These are phyloP conservation scores for Lepidonotus clava DNA, from an alignment of 2,888 invertebrate species.

Conservation along the genomic window DNA sequence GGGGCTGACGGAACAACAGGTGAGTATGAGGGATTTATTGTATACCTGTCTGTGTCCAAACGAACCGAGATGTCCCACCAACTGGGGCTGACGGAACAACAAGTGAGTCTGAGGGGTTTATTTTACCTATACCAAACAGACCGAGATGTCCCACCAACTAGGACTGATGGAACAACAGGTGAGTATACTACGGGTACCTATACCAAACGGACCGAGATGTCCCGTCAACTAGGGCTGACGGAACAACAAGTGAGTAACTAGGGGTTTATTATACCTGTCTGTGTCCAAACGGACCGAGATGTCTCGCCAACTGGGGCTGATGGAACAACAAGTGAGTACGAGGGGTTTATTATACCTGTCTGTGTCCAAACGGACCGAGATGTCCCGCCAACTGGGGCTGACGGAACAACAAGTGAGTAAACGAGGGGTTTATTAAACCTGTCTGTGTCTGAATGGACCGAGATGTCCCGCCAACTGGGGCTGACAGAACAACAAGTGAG, in stretches of 20 bases:
- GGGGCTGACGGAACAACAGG: conserved; percentile 94
- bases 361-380: conserved; percentile 95
- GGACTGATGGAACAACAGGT: too few species aligned
- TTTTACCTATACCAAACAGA: conserved; percentile 92
- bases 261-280: too few species aligned
- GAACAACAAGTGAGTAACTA: conserved; percentile 98
- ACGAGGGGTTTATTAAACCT: too few species aligned
- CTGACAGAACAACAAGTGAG: conserved; percentile 96
- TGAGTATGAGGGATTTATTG: too few species aligned
- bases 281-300: too few species aligned
- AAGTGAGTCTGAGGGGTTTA: too few species aligned
- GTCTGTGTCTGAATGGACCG: conserved; percentile 96
- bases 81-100: conserved; percentile 92
- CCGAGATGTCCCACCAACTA: conserved; percentile 93
- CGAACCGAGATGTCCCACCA: conserved; percentile 94
- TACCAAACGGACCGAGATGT: conserved; percentile 95
- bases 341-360: too few species aligned
- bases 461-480: conserved; percentile 91
- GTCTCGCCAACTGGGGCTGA: too few species aligned
- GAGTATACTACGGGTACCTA: too few species aligned
- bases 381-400: conserved; percentile 91
- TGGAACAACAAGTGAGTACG: too few species aligned
- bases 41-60: conserved; percentile 95
- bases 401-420: conserved; percentile 98
- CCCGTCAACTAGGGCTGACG: conserved; percentile 91